Evolutionary conservation across 1,140 invertebrate species (phyloP).

Genomic region (Bicyclus anynana): DNA sequence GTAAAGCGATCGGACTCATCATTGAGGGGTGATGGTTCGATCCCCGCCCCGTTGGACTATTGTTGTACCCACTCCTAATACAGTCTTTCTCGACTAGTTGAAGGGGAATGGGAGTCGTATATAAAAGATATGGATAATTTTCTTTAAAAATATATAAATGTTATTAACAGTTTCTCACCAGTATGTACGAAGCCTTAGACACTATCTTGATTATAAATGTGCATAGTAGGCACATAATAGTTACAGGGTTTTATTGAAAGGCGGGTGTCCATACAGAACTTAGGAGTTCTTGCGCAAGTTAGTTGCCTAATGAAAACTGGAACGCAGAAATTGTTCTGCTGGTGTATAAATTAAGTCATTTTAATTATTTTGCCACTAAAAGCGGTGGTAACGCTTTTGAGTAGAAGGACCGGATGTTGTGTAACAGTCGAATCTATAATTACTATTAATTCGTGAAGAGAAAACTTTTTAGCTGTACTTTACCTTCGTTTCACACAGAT

Average conservation of each 20-base stretch:
- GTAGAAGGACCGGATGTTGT: constrained; percentile 6
- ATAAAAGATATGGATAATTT: no score
- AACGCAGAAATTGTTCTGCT: constrained; percentile 25
- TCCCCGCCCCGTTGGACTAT: no score
- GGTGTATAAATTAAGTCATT: constrained; percentile 16
- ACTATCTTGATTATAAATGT: neutral
- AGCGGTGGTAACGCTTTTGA: constrained; percentile 1
- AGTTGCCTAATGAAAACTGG: constrained; percentile 21
- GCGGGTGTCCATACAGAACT: constrained; percentile 12
- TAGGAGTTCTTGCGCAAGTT: constrained; percentile 15
- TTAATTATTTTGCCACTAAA: constrained; percentile 20
- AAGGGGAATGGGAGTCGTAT: no score
- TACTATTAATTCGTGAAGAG: no score
- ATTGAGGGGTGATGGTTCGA: no score
- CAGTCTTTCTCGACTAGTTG: no score
- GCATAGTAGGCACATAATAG: constrained; percentile 11
- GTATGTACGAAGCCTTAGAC: neutral
- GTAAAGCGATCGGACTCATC: no score
- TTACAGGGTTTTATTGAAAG: constrained; percentile 18
- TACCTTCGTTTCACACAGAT: no score
- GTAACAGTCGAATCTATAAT: neutral
- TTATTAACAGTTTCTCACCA: neutral
- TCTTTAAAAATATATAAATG: no score
- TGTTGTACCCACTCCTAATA: no score
- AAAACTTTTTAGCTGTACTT: no score